A percentile compares a stretch with the other conserved stretches of the same genome.
These are phyloP conservation scores for Ormyrus thymus DNA, from an alignment of 2,888 invertebrate genomes.

Conservation along the genomic window DNA sequence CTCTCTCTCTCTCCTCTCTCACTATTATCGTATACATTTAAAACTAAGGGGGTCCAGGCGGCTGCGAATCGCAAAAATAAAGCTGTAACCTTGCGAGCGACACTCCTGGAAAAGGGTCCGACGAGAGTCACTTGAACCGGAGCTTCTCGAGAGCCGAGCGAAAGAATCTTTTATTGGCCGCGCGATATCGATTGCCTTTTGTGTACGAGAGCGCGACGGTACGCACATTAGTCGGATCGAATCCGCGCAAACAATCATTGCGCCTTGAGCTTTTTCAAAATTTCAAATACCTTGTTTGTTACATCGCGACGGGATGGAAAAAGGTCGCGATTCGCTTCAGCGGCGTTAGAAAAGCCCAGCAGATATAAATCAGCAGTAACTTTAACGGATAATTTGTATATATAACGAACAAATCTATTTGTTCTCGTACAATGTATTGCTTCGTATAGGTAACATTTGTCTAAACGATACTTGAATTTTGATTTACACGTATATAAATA, in stretches of 20 bases:
- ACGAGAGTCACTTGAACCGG: slow-evolving; percentile 44
- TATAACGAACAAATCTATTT: neutral
- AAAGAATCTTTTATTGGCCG: slow-evolving; percentile 44
- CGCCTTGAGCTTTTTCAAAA: too few relatives aligned
- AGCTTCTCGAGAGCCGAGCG: slow-evolving; percentile 11
- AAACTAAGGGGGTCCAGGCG: neutral
- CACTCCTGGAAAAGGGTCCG: slow-evolving; percentile 32
- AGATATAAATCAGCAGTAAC: neutral
- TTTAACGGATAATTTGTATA: slow-evolving; percentile 12
- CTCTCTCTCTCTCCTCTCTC: neutral
- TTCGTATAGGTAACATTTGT: slow-evolving; percentile 9
- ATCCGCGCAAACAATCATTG: too few relatives aligned
- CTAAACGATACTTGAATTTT: slow-evolving; percentile 11
- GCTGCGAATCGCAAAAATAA: neutral
- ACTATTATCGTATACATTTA: neutral
- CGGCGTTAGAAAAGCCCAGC: too few relatives aligned
- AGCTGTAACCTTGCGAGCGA: slow-evolving; percentile 17
- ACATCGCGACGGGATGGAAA: too few relatives aligned
- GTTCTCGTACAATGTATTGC: slow-evolving; percentile 1
- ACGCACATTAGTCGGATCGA: neutral
- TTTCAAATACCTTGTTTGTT: too few relatives aligned
- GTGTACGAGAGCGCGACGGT: neutral
- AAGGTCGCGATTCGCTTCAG: too few relatives aligned
- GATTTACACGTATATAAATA: slow-evolving; percentile 18
- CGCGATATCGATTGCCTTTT: slow-evolving; percentile 51